Evolutionary conservation across 2,888 invertebrate species (phyloP).

Genomic region (Prostheceraeus crozeri): DNA sequence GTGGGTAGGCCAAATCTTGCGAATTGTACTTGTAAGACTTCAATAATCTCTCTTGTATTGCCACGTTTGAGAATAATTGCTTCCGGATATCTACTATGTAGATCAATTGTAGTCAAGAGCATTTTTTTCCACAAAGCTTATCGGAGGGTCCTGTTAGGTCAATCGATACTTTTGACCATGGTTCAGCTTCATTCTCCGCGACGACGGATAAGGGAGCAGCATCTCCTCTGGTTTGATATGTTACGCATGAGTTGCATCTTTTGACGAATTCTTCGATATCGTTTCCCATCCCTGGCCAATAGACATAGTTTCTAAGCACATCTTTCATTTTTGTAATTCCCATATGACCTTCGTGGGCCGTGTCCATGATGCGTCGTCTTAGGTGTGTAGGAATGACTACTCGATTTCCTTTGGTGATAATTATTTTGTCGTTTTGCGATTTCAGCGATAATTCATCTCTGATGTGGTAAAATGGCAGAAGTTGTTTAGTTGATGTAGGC

Average conservation of each 20-base stretch:
- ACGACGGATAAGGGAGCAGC: neutral
- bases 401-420: too few relatives aligned
- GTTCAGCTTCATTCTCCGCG: slow-evolving; percentile 6
- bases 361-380: too few relatives aligned
- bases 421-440: too few relatives aligned
- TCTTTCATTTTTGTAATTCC: slow-evolving; percentile 17
- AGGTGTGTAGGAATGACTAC: too few relatives aligned
- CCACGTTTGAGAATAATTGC: neutral
- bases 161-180: neutral
- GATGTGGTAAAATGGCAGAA: too few relatives aligned
- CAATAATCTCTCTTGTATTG: too few relatives aligned
- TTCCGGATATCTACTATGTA: slow-evolving; percentile 3
- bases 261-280: slow-evolving; percentile 11
- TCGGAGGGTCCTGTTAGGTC: slow-evolving; percentile 15
- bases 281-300: neutral
- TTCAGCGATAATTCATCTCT: too few relatives aligned
- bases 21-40: too few relatives aligned
- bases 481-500: too few relatives aligned
- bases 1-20: neutral
- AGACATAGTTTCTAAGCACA: neutral
- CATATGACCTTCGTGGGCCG: slow-evolving; percentile 1
- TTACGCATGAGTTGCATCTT: neutral
- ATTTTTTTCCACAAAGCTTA: neutral
- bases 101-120: slow-evolving; percentile 11
- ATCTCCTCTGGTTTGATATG: slow-evolving; percentile 3